phyloP scores from a whole-genome alignment of 2,797 vertebrate genomes.

The Salarias fasciatus region DNA sequence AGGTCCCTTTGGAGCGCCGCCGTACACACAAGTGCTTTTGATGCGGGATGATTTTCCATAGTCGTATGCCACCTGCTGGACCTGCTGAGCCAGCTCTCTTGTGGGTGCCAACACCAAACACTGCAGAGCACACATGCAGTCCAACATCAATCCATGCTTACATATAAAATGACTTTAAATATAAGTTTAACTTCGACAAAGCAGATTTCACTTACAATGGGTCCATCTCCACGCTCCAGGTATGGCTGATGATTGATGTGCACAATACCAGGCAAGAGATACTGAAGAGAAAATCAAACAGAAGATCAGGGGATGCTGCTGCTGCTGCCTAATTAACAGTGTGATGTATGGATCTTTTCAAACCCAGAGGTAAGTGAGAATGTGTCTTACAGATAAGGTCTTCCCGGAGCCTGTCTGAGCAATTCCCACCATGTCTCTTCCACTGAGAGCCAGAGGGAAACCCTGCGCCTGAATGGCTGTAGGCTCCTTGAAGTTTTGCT shows the following conservation, averaged over 20 bases:
- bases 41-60: conserved; percentile 94
- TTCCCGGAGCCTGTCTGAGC: conserved; percentile 97
- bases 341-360: not conserved
- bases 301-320: not conserved
- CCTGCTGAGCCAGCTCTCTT: conserved; percentile 95
- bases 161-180: not conserved
- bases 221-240: conserved; percentile 94
- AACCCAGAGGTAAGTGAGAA: not conserved
- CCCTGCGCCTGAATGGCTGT: conserved; percentile 97
- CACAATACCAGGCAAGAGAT: conserved; percentile 94
- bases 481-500: conserved; percentile 96
- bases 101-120: conserved; percentile 95
- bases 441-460: conserved; percentile 93
- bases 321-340: not conserved
- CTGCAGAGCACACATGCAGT: conserved; percentile 68
- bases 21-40: conserved; percentile 97
- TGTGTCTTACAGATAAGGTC: conserved; percentile 87
- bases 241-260: conserved; percentile 98
- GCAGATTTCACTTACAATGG: conserved; percentile 87
- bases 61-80: conserved; percentile 94
- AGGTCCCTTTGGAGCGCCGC: conserved; percentile 89
- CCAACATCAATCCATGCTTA: not conserved
- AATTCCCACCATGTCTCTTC: conserved; percentile 96
- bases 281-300: conserved; percentile 74
- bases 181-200: not conserved